phyloP scores from a whole-genome alignment of 2,113 vertebrate species.

The Myodes glareolus region DNA sequence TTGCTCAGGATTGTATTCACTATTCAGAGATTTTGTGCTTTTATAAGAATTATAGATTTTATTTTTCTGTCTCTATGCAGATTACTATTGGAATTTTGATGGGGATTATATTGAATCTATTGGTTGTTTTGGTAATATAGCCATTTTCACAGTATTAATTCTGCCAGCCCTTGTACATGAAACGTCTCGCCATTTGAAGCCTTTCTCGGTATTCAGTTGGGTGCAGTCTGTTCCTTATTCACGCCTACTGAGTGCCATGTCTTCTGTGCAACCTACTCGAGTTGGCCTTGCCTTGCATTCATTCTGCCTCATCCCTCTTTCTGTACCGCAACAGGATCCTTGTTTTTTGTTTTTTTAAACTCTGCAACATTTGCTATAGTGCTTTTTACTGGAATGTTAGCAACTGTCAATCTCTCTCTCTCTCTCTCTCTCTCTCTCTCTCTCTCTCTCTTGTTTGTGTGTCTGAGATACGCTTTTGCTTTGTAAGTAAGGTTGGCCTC shows the following conservation, averaged over 20 bases:
- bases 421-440: not conserved
- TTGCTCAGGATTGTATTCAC: not conserved
- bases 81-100: not conserved
- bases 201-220: not conserved
- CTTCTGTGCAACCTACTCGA: not conserved
- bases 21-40: not conserved
- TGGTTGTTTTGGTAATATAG: not conserved
- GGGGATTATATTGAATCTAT: not conserved
- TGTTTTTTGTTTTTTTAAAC: not conserved
- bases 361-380: not conserved
- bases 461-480: not conserved
- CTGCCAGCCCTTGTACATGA: too few species aligned
- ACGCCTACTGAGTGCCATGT: not conserved
- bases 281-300: not conserved
- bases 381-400: not conserved
- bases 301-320: not conserved
- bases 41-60: not conserved
- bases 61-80: not conserved
- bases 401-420: not conserved
- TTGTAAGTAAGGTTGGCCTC: not conserved
- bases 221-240: not conserved
- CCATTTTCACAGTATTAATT: not conserved
- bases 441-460: not conserved
- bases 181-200: too few species aligned
- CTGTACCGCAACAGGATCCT: not conserved